Percentiles rank a stretch among this genome's conserved stretches.
These are phyloP conservation scores for Syrmaticus mikado DNA, from an alignment of 2,113 vertebrate species.

Conservation along the genomic window DNA sequence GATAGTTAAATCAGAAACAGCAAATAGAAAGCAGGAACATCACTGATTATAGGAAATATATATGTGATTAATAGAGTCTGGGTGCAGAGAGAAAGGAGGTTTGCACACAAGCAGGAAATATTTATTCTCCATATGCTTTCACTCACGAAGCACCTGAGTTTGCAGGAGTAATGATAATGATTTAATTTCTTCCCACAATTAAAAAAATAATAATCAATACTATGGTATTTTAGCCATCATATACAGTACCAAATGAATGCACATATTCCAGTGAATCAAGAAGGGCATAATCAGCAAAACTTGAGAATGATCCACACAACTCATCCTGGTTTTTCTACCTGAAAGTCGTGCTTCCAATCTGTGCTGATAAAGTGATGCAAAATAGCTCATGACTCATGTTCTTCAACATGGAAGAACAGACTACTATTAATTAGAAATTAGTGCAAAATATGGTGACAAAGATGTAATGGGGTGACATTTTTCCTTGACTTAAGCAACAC, in stretches of 20 bases:
- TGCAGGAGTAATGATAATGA: neutral
- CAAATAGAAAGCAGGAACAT: neutral
- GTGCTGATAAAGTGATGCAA: neutral
- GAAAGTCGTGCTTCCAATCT: neutral
- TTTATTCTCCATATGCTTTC: neutral
- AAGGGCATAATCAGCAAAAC: neutral
- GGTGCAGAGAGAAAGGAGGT: neutral
- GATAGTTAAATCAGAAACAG: neutral
- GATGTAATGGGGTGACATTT: neutral
- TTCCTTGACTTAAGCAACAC: neutral
- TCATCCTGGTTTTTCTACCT: neutral
- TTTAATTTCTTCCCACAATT: neutral
- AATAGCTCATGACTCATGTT: neutral
- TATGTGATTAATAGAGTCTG: neutral
- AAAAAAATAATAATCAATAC: neutral
- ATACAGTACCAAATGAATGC: neutral
- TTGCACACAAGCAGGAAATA: neutral
- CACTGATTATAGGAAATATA: neutral
- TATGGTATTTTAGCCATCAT: neutral
- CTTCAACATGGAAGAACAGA: neutral
- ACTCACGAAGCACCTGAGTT: neutral
- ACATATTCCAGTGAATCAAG: neutral
- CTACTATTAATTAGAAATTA: neutral
- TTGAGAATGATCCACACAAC: neutral
- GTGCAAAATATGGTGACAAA: neutral